These are phyloP conservation scores for Archilochus colubris DNA, from an alignment of 2,113 vertebrate species.

Conservation along the genomic window DNA sequence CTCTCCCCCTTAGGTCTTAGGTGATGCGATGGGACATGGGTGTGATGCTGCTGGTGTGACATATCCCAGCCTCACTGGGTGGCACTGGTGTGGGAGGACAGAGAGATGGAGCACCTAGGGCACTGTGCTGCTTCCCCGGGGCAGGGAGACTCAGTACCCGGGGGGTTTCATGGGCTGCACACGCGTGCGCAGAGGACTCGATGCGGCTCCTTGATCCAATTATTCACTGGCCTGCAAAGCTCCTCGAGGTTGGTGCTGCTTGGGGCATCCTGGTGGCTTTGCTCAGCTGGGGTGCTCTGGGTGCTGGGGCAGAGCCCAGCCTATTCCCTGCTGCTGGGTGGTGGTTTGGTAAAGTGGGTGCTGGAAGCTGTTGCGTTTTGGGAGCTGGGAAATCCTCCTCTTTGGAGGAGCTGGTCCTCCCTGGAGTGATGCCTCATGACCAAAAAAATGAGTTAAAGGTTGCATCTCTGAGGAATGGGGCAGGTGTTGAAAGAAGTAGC, in stretches of 20 bases:
- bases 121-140: rapidly evolving
- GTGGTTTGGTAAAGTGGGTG: rapidly evolving
- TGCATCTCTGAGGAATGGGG: neutral
- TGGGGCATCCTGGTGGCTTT: rapidly evolving
- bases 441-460: neutral
- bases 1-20: rapidly evolving
- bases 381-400: neutral
- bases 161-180: rapidly evolving
- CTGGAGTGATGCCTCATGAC: neutral
- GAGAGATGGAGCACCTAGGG: neutral
- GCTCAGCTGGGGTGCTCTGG: rapidly evolving
- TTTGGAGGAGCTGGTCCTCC: neutral
- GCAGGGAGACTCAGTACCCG: neutral
- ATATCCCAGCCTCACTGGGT: neutral
- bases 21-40: rapidly evolving
- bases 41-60: neutral
- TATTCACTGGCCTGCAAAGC: neutral
- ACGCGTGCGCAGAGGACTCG: rapidly evolving
- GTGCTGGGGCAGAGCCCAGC: neutral
- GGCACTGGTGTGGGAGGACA: neutral
- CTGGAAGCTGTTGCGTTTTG: rapidly evolving
- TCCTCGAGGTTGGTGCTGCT: rapidly evolving
- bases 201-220: neutral
- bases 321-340: rapidly evolving
- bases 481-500: neutral